A percentile compares a stretch with the other conserved stretches of the same genome.
These are phyloP conservation scores for Sturnira hondurensis DNA, from an alignment of 2,113 vertebrate species.

Conservation along the genomic window DNA sequence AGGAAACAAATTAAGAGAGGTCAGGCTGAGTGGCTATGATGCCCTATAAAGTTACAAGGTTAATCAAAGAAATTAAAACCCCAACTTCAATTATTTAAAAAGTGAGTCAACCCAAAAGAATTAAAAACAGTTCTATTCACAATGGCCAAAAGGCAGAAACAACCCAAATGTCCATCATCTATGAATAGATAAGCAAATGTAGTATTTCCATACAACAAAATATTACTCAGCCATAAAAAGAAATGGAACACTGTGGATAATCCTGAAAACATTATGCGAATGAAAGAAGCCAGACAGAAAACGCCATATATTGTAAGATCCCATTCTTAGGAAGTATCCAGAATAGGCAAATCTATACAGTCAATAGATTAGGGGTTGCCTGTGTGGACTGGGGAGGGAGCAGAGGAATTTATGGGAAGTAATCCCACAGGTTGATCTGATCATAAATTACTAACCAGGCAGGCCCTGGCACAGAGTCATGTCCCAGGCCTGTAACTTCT, in stretches of 20 bases:
- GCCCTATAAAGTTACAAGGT: constrained; percentile 74
- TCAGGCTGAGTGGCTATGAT: constrained; percentile 67
- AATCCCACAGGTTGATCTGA: neutral
- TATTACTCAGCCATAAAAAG: neutral
- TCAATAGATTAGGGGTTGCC: neutral
- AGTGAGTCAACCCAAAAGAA: neutral
- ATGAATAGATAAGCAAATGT: neutral
- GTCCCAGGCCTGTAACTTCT: too few relatives aligned
- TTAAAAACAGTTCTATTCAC: neutral
- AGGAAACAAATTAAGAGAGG: constrained; percentile 76
- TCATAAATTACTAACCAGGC: neutral
- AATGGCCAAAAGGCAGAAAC: neutral
- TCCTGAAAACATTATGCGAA: neutral
- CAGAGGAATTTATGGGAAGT: neutral
- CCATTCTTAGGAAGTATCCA: too few relatives aligned
- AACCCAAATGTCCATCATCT: neutral
- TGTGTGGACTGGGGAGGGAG: neutral
- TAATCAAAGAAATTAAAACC: constrained; percentile 79
- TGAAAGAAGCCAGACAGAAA: neutral
- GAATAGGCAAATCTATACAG: too few relatives aligned
- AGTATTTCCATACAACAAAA: neutral
- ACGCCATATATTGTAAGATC: too few relatives aligned
- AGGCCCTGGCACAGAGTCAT: too few relatives aligned
- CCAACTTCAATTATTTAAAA: constrained; percentile 53
- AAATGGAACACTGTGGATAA: neutral